Conservation (phyloP, 2,113 vertebrate genomes). For the Alouatta palliata region DNA sequence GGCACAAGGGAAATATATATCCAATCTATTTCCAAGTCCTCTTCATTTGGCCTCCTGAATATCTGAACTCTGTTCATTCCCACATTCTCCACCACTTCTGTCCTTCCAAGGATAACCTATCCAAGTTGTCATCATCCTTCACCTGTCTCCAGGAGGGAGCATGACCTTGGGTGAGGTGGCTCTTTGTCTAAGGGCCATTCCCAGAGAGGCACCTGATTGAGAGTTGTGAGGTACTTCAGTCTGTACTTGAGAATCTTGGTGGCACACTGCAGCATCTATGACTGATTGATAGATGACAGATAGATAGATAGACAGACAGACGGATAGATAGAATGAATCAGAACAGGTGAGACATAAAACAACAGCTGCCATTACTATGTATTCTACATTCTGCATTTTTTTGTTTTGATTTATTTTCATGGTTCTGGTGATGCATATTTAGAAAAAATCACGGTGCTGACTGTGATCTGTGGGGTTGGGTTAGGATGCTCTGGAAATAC, state of each 20-base stretch:
- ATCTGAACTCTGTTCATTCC: not conserved
- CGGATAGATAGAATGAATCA: not conserved
- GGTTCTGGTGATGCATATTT: not conserved
- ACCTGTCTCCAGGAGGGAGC: not conserved
- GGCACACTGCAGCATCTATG: not conserved
- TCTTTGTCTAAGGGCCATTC: not conserved
- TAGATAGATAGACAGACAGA: too few relatives aligned
- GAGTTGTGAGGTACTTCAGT: not conserved
- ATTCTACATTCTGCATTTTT: not conserved
- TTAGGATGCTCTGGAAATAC: not conserved
- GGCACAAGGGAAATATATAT: not conserved
- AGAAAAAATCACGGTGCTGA: not conserved
- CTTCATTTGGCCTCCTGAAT: not conserved
- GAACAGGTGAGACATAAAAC: not conserved
- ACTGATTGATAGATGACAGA: not conserved
- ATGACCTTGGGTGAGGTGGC: not conserved
- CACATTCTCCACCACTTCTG: not conserved
- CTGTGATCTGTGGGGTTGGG: not conserved
- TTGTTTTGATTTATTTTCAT: constrained; percentile 15
- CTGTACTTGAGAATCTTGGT: not conserved
- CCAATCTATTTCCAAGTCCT: not conserved
- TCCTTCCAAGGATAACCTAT: too few relatives aligned
- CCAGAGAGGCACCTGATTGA: not conserved
- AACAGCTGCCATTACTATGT: not conserved
- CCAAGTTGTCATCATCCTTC: not conserved